These are phyloP conservation scores for Halcyon leucocephala DNA, from an alignment of 2,797 vertebrate species.

Conservation along the genomic window DNA sequence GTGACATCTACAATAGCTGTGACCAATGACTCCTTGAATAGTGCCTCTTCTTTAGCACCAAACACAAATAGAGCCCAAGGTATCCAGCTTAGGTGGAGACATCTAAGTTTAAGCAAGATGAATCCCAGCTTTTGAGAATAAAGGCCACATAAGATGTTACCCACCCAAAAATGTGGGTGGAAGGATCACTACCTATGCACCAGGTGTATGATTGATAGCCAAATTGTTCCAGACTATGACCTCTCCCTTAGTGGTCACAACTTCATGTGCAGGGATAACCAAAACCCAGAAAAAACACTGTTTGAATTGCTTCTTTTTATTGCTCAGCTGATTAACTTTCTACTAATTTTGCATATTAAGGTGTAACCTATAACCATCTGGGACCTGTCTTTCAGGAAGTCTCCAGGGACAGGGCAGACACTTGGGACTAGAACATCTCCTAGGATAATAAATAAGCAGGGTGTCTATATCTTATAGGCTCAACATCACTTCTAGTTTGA, in stretches of 20 bases:
- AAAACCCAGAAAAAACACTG: neutral
- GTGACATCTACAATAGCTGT: neutral
- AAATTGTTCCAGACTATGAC: neutral
- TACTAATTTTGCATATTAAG: neutral
- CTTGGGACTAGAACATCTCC: neutral
- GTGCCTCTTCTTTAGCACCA: neutral
- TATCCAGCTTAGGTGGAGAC: neutral
- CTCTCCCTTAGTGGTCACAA: neutral
- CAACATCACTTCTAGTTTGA: neutral
- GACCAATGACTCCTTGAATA: neutral
- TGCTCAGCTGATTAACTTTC: neutral
- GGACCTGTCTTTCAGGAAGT: neutral
- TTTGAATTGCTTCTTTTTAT: neutral
- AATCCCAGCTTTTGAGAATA: neutral
- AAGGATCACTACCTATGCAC: neutral
- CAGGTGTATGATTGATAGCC: neutral
- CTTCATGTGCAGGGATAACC: neutral
- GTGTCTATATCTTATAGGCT: neutral
- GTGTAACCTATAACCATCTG: neutral
- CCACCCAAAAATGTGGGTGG: neutral
- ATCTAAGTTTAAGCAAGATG: neutral
- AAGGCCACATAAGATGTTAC: accelerated
- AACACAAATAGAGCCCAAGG: neutral
- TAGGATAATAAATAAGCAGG: neutral
- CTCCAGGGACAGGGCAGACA: neutral